phyloP scores from a whole-genome alignment of 2,888 invertebrate genomes.

The Linyphia triangularis region DNA sequence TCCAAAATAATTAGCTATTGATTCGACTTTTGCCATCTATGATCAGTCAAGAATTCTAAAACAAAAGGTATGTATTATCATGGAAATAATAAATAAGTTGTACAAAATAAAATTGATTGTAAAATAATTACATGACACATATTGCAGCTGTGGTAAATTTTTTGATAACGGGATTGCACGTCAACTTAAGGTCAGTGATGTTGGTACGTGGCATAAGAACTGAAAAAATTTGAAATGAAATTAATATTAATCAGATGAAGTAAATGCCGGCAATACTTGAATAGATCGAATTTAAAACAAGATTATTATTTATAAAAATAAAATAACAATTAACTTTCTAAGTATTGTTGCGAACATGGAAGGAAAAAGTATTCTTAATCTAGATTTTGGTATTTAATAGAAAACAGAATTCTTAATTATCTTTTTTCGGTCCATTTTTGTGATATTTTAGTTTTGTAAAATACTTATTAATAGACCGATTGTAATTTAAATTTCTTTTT shows the following conservation, averaged over 20 bases:
- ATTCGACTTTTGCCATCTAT: not conserved
- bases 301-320: too few species aligned
- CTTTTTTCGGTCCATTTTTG: too few species aligned
- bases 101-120: not conserved
- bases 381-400: too few species aligned
- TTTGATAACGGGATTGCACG: not conserved
- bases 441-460: too few species aligned
- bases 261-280: not conserved
- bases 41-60: not conserved
- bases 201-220: not conserved
- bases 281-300: too few species aligned
- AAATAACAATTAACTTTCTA: too few species aligned
- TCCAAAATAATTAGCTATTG: not conserved
- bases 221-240: not conserved
- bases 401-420: too few species aligned
- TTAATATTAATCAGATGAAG: not conserved
- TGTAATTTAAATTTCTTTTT: too few species aligned
- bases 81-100: not conserved
- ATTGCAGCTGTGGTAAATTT: slow-evolving; percentile 1
- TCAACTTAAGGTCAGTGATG: not conserved
- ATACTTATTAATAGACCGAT: too few species aligned
- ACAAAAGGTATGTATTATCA: not conserved
- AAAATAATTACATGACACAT: slow-evolving; percentile 3
- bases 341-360: too few species aligned
- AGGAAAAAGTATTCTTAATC: too few species aligned